Evolutionary conservation across 2,888 invertebrate species (phyloP).

Genomic region (Parnassius smintheus): DNA sequence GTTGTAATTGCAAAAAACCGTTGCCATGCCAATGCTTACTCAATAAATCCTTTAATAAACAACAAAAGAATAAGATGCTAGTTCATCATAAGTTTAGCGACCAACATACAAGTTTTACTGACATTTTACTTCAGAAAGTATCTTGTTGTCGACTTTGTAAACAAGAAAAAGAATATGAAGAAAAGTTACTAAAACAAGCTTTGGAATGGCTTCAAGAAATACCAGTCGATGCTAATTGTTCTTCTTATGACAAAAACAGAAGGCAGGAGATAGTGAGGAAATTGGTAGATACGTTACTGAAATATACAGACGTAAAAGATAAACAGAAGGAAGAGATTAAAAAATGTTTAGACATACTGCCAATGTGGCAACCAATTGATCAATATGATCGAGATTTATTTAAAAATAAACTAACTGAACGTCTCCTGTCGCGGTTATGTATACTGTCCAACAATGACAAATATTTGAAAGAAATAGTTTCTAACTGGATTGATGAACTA

Average conservation of each 20-base stretch:
- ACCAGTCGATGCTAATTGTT: constrained; percentile 13
- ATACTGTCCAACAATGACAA: constrained; percentile 6
- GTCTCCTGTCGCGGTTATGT: constrained; percentile 13
- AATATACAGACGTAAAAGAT: constrained; percentile 28
- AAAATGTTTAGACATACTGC: constrained; percentile 30
- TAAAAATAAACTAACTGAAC: constrained; percentile 16
- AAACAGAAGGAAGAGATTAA: constrained; percentile 32
- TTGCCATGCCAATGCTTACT: constrained; percentile 13
- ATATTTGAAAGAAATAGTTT: constrained; percentile 10
- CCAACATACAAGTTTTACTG: constrained; percentile 2
- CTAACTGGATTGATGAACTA: constrained; percentile 44
- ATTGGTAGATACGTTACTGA: constrained; percentile 11
- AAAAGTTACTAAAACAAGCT: constrained; percentile 13
- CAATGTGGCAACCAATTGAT: constrained; percentile 24
- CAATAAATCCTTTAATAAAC: neutral
- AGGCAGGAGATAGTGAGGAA: constrained; percentile 7
- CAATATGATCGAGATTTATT: constrained; percentile 8
- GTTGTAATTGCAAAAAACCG: constrained; percentile 2
- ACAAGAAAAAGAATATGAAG: constrained; percentile 12
- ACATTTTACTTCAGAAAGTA: neutral
- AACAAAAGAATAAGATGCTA: neutral
- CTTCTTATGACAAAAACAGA: constrained; percentile 17
- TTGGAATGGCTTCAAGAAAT: constrained; percentile 22
- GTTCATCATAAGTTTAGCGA: constrained; percentile 8
- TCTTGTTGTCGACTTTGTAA: constrained; percentile 17